Evolutionary conservation across 1,140 invertebrate genomes (phyloP), one percentile per base, ranked within the genome.

Genomic region (Pollicipes pollicipes): DNA sequence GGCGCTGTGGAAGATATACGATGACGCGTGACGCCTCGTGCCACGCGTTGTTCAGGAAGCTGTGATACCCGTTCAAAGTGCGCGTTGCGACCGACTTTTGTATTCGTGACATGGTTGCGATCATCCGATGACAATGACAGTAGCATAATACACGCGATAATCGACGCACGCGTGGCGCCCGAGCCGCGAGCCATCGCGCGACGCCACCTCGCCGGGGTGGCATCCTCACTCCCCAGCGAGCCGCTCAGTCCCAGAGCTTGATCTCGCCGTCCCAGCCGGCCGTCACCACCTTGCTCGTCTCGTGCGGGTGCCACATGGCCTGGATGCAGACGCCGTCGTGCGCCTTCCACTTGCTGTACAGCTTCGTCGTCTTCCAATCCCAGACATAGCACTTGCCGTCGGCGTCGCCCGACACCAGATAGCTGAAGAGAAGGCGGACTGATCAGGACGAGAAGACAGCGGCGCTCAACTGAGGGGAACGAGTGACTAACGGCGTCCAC

Each of bases 321-420:
- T 87, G 85, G 68, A 98, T 97, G 78, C 96, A 99, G 0, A 98
- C 95, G 74, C 91, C 91, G 75, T 99, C 95, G 79, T 99, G 97
- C 0, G 97, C 97, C 81, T 99, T 98, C 90, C 95, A 98, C 78
- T 97, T 97, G 78, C 91, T 95, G 79, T 95, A 97, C 68, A 99
- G 83, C 82, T 97, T 95, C 58, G 95, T 97, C 0, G 93, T 96
- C 80, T 98, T 98, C 96, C 96, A 99, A 79, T 99, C 96, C 97
- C 97, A 99, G 45, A 99, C 87, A 78, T 95, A 98, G 74, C 95
- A 89, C 81, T 98, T 98, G 1, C 97, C 97, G 83, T 99, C 97
- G 6, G 95, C 97, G 83, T 99, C 97, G n/a, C 97, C 97, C 0
- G 94, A 98, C 30, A 97, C 89, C 32, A 99, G 82, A 79, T 98